Conservation (phyloP, 2,888 invertebrate species). For the Phania funesta region DNA sequence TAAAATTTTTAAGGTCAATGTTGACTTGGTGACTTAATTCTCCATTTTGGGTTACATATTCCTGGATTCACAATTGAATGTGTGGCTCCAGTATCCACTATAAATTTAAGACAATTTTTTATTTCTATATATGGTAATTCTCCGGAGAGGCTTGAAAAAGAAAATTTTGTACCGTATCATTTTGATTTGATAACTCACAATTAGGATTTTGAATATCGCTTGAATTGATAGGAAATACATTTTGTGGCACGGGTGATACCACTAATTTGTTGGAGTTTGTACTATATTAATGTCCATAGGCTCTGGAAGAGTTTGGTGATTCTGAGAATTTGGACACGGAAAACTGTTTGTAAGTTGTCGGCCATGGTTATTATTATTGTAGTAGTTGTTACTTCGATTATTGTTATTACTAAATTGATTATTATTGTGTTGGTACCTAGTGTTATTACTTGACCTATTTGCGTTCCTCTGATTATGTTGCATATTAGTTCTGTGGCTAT, state of each 20-base stretch:
- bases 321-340: background rate
- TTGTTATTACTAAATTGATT: background rate
- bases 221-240: no score
- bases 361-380: no score
- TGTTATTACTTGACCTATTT: no score
- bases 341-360: no score
- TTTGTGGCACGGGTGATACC: background rate
- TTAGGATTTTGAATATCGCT: no score
- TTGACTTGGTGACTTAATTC: background rate
- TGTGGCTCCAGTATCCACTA: no score
- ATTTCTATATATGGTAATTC: background rate
- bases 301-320: background rate
- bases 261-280: background rate
- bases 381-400: no score
- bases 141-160: background rate
- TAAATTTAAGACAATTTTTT: background rate
- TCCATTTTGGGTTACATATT: background rate
- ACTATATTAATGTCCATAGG: background rate
- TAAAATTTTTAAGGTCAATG: slow-evolving; percentile 2
- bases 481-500: no score
- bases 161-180: background rate
- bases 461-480: no score
- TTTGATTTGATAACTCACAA: background rate
- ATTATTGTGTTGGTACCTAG: background rate
- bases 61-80: background rate